Evolutionary conservation across 2,888 invertebrate species (phyloP).

Genomic region (Stenchaetothrips biformis): DNA sequence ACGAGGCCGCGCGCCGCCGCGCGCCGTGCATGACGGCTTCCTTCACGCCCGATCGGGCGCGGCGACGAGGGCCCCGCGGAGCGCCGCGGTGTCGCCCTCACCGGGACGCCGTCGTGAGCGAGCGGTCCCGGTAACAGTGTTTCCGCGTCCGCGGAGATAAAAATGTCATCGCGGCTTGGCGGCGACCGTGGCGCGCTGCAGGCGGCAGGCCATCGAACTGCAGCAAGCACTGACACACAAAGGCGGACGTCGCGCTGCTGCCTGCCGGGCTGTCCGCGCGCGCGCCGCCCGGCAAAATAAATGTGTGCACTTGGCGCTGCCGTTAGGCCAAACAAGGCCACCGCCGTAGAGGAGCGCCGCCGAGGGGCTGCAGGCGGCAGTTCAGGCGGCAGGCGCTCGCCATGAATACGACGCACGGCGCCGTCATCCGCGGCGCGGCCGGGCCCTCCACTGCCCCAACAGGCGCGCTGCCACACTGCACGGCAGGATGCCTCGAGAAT

Average conservation of each 20-base stretch:
- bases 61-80: background rate
- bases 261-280: background rate
- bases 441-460: no score
- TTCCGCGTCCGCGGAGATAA: slow-evolving; percentile 8
- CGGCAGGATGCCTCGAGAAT: no score
- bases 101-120: background rate
- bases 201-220: background rate
- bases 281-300: background rate
- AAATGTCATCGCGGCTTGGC: background rate
- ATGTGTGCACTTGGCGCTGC: no score
- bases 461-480: no score
- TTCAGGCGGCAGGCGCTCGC: no score
- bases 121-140: slow-evolving; percentile 16
- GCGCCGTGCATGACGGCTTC: background rate
- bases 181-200: background rate
- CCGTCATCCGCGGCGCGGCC: no score
- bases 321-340: no score
- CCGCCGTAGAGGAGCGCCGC: no score
- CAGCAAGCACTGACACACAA: background rate
- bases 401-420: no score
- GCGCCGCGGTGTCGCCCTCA: background rate
- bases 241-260: background rate
- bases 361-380: no score
- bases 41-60: slow-evolving; percentile 1
- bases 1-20: background rate